Evolutionary conservation across 92 coral and sea anemone genomes (phyloP).

Genomic region (Nematostella vectensis): DNA sequence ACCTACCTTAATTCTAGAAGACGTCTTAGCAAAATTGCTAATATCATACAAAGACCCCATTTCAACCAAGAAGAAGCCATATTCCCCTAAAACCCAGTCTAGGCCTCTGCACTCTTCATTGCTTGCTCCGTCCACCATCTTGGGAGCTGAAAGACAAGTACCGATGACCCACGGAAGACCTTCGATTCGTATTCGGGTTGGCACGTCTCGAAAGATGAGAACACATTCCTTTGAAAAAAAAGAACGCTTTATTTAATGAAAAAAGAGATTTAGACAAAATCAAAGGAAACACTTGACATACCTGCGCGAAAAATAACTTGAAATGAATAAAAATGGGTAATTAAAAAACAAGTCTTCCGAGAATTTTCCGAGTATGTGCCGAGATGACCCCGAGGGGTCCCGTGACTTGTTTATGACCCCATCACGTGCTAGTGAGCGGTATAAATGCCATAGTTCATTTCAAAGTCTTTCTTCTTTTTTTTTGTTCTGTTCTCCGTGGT

Average conservation of each 20-base stretch:
- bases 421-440: constrained; percentile 36
- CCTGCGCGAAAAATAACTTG: too few relatives aligned
- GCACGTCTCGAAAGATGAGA: background rate
- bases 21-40: constrained; percentile 17
- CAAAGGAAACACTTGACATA: too few relatives aligned
- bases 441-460: too few relatives aligned
- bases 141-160: constrained; percentile 24
- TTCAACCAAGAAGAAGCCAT: constrained; percentile 51
- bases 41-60: constrained; percentile 52
- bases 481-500: too few relatives aligned
- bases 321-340: too few relatives aligned
- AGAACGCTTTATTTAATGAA: too few relatives aligned
- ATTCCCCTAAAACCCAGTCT: constrained; percentile 38
- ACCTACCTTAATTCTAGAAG: constrained; percentile 62
- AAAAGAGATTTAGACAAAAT: too few relatives aligned
- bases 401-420: constrained; percentile 36
- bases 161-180: background rate
- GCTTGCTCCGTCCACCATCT: constrained; percentile 45
- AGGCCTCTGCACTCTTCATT: constrained; percentile 16
- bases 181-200: background rate
- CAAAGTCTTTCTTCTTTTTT: too few relatives aligned
- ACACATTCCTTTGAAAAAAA: background rate
- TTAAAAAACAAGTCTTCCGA: constrained; percentile 4
- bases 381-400: too few relatives aligned
- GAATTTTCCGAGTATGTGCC: constrained; percentile 4